Evolutionary conservation across 2,888 invertebrate genomes (phyloP).

Genomic region (Eupeodes latifasciatus): DNA sequence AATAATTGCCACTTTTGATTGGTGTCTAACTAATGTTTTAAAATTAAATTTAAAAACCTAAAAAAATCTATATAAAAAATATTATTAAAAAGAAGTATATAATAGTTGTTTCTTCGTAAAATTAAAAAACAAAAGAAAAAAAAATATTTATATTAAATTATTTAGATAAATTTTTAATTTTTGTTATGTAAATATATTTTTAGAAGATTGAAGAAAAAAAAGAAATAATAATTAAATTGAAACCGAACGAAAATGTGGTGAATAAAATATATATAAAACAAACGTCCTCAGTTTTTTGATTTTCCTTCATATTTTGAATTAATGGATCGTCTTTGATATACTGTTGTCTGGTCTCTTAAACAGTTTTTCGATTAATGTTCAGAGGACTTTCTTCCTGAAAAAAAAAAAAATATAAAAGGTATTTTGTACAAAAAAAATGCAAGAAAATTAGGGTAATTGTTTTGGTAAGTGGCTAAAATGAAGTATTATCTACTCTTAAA

Average conservation of each 20-base stretch:
- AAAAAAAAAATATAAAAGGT: no score
- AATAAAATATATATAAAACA: conserved; percentile 52
- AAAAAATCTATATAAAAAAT: conserved; percentile 23
- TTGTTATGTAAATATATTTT: conserved; percentile 64
- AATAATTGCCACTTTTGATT: conserved; percentile 60
- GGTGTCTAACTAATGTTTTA: conserved; percentile 54
- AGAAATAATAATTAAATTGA: conserved; percentile 18
- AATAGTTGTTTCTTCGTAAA: conserved; percentile 57
- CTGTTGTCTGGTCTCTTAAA: no score
- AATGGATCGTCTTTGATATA: no score
- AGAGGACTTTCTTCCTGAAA: no score
- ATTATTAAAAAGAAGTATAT: conserved; percentile 10
- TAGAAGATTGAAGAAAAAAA: conserved; percentile 38
- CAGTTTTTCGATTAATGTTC: no score
- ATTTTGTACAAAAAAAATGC: no score
- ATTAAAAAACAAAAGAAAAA: conserved; percentile 5
- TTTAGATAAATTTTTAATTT: conserved; percentile 35
- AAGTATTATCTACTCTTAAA: no score
- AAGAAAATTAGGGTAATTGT: no score
- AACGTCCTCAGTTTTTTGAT: neutral
- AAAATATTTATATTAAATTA: conserved; percentile 42
- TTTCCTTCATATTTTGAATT: no score
- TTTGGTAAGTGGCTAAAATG: no score
- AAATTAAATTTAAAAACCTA: conserved; percentile 30
- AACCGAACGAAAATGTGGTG: conserved; percentile 33